A percentile compares a stretch with the other conserved stretches of the same genome.
These are phyloP conservation scores for Aricia agestis DNA, from an alignment of 1,140 invertebrate genomes.

Conservation along the genomic window DNA sequence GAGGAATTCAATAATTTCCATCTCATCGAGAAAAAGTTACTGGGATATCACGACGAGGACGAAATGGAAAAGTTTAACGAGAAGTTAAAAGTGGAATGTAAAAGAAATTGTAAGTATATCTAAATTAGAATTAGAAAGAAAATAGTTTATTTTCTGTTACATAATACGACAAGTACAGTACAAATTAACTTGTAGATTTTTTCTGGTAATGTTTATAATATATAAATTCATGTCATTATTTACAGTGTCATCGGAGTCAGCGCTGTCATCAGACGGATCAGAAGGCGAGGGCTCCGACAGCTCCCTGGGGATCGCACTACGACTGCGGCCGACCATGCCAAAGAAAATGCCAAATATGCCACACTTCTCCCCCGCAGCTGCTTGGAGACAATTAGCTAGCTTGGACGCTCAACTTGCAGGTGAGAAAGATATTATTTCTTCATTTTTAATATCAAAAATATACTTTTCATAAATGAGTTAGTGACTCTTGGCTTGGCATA, in stretches of 20 bases:
- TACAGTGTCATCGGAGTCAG: slow-evolving; percentile 74
- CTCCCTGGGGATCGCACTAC: slow-evolving; percentile 80
- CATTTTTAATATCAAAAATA: too few species aligned
- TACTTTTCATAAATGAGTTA: too few species aligned
- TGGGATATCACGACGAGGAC: slow-evolving; percentile 61
- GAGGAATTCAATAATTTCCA: slow-evolving; percentile 65
- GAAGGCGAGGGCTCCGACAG: slow-evolving; percentile 64
- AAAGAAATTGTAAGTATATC: slow-evolving; percentile 57
- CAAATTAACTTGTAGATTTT: too few species aligned
- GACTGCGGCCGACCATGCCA: slow-evolving; percentile 85
- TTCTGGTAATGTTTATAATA: too few species aligned
- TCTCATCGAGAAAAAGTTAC: slow-evolving; percentile 60
- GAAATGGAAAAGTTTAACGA: slow-evolving; percentile 65
- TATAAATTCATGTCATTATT: too few species aligned
- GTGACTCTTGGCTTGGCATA: too few species aligned
- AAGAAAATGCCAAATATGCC: slow-evolving; percentile 85
- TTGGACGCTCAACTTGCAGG: slow-evolving; percentile 55
- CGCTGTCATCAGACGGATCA: slow-evolving; percentile 72
- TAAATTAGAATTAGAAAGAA: neutral
- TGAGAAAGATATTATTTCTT: slow-evolving; percentile 18
- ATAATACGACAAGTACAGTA: too few species aligned
- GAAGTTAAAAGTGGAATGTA: slow-evolving; percentile 53
- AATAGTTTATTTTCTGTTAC: too few species aligned
- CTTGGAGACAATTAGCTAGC: slow-evolving; percentile 84
- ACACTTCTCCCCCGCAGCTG: slow-evolving; percentile 87